Conservation (phyloP, 2,113 vertebrate genomes). For the Calonectris borealis region DNA sequence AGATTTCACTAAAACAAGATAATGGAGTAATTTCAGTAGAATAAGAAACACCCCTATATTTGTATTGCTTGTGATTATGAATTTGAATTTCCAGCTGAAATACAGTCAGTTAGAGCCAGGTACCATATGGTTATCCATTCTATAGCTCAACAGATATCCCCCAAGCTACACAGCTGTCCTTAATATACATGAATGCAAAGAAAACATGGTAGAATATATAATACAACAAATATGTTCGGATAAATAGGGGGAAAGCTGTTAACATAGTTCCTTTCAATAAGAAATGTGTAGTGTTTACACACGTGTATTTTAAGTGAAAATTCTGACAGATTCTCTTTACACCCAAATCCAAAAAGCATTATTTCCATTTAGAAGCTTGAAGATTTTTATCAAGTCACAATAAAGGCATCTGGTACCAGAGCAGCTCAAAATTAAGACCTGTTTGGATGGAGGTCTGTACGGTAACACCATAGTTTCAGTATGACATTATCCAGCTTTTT, state of each 20-base stretch:
- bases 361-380: conserved; percentile 43
- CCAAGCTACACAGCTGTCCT: conserved; percentile 62
- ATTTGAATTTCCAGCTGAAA: conserved; percentile 65
- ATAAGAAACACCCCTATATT: conserved; percentile 65
- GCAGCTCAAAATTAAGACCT: conserved; percentile 38
- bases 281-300: neutral
- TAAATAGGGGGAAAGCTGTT: conserved; percentile 24
- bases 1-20: conserved; percentile 38
- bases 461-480: neutral
- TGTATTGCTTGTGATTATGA: conserved; percentile 62
- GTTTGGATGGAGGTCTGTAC: conserved; percentile 6
- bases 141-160: conserved; percentile 53
- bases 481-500: neutral
- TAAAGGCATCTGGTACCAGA: conserved; percentile 35
- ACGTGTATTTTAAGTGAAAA: conserved; percentile 40
- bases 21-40: conserved; percentile 39
- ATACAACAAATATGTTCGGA: conserved; percentile 47
- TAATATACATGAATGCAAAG: conserved; percentile 54
- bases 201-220: conserved; percentile 58
- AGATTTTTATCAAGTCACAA: conserved; percentile 47
- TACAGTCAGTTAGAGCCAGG: conserved; percentile 62
- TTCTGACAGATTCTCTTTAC: conserved; percentile 25
- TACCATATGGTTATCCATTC: conserved; percentile 58
- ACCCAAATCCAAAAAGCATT: conserved; percentile 34
- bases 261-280: conserved; percentile 24